A percentile compares a stretch with the other conserved stretches of the same genome.
phyloP scores from a whole-genome alignment of 1,140 invertebrate genomes.

The Elysia chlorotica region DNA sequence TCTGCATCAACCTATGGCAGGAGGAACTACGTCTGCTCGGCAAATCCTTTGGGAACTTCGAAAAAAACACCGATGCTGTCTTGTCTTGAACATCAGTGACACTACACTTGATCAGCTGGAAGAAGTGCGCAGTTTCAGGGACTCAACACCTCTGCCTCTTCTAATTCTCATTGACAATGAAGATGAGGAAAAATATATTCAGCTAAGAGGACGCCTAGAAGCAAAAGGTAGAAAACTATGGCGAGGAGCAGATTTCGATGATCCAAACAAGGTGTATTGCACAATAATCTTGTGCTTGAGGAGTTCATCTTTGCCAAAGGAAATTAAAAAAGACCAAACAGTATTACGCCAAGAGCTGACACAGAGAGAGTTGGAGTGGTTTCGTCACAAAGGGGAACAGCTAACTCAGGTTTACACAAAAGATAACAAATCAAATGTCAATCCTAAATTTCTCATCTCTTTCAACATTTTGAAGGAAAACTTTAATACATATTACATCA shows the following conservation, averaged over 20 bases:
- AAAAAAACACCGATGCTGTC: constrained; percentile 30
- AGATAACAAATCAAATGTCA: constrained; percentile 14
- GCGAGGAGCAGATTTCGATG: background rate
- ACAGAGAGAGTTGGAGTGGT: constrained; percentile 30
- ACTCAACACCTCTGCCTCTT: constrained; percentile 25
- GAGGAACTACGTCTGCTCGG: constrained; percentile 35
- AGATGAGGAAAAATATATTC: constrained; percentile 34
- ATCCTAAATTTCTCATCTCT: constrained; percentile 38
- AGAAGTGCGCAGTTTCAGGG: constrained; percentile 27
- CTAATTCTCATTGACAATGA: constrained; percentile 37
- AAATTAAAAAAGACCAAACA: background rate
- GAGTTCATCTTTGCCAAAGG: background rate
- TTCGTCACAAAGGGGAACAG: constrained; percentile 27
- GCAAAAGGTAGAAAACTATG: background rate
- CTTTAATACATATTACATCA: constrained; percentile 34
- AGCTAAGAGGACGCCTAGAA: constrained; percentile 20
- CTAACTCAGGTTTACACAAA: constrained; percentile 7
- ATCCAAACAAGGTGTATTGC: constrained; percentile 7
- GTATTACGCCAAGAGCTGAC: constrained; percentile 18
- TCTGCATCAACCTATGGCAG: constrained; percentile 36
- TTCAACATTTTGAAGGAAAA: constrained; percentile 43
- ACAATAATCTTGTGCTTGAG: background rate
- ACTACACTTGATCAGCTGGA: constrained; percentile 34
- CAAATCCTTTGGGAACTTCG: constrained; percentile 36
- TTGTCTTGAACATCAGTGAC: constrained; percentile 30